Evolutionary conservation across 2,113 vertebrate species (phyloP), one percentile per base, ranked within the genome.

Genomic region (Sapayoa aenigma): DNA sequence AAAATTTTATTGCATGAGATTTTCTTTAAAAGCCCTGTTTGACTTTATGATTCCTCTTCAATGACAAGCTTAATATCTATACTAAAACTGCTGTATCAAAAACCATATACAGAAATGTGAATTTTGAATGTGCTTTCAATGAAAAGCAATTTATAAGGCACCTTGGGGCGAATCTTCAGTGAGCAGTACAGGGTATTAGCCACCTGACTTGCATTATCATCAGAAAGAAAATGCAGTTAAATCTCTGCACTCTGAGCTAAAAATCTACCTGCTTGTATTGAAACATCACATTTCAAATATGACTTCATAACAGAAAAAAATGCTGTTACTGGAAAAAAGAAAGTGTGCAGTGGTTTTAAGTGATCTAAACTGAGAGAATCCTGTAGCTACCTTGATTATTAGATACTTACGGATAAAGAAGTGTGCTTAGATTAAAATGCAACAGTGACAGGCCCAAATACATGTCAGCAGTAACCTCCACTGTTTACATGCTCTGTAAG

Each of bases 71-170:
- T 93, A 90, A 75, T 91, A 90, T 79, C 78, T 82, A 25, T 18
- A 33, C n/a, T 67, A 89, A 53, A 60, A 17, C 58, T 58, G 58
- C 50, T 80, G 27, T 53, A 93, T 81, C 59, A 95, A 91, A 90
- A 96, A 74, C 27, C 71, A 59, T 58, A 76, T 35, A 91, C 78
- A 90, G 59, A 90, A 93, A 90, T 95, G 71, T 85, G 71, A 95
- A 62, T 88, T 95, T 83, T 88, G 81, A 91, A 91, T 47, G 46
- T 79, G 78, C 71, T 93, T 96, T 93, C 91, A 93, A 80, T 85
- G 94, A 91, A 91, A 85, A 96, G 63, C 74, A 85, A 89, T 95
- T 96, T 95, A 91, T 50, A 81, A 93, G 84, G 82, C 63, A 94
- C 91, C 82, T 87, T 95, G 89, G 72, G 89, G 78, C 0, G 84